Percentiles rank a stretch among this genome's conserved stretches.
Conservation (phyloP, 2,888 invertebrate genomes). For the Hirtodrosophila confusa region DNA sequence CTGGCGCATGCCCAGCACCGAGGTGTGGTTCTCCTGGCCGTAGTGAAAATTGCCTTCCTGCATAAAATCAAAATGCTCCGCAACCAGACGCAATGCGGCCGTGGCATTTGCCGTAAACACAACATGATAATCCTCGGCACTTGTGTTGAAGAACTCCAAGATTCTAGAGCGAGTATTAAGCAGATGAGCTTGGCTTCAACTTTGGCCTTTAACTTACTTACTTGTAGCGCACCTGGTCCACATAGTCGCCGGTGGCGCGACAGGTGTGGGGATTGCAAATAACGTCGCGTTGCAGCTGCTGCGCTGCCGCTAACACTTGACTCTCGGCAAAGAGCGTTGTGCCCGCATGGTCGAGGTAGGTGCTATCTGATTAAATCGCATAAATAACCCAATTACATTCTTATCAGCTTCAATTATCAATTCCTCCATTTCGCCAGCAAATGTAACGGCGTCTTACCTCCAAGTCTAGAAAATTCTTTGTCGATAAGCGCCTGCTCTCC, state of each 20-base stretch:
- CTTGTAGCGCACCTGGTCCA: constrained; percentile 93
- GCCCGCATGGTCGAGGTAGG: constrained; percentile 96
- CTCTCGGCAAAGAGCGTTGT: constrained; percentile 91
- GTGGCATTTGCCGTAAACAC: constrained; percentile 98
- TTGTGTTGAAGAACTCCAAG: constrained; percentile 93
- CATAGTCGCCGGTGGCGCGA: constrained; percentile 91
- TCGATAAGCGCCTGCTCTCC: constrained; percentile 64
- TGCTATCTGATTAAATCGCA: constrained; percentile 85
- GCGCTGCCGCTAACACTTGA: constrained; percentile 88
- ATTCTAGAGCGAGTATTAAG: constrained; percentile 85
- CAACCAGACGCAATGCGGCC: constrained; percentile 91
- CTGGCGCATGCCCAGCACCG: constrained; percentile 96
- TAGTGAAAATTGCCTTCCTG: constrained; percentile 89
- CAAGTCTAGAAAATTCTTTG: constrained; percentile 69
- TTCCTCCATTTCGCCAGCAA: constrained; percentile 28
- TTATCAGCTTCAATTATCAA: constrained; percentile 37
- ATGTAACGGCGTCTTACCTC: constrained; percentile 51
- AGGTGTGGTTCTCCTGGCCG: constrained; percentile 96
- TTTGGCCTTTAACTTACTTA: constrained; percentile 73
- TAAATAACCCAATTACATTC: constrained; percentile 7
- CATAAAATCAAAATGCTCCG: constrained; percentile 88
- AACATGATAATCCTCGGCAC: constrained; percentile 91
- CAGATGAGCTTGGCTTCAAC: not conserved
- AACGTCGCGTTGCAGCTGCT: constrained; percentile 89
- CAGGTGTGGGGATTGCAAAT: constrained; percentile 97